Percentiles rank a stretch among this genome's conserved stretches.
These are phyloP conservation scores for Grallaria varia DNA, from an alignment of 2,113 vertebrate genomes.

Conservation along the genomic window DNA sequence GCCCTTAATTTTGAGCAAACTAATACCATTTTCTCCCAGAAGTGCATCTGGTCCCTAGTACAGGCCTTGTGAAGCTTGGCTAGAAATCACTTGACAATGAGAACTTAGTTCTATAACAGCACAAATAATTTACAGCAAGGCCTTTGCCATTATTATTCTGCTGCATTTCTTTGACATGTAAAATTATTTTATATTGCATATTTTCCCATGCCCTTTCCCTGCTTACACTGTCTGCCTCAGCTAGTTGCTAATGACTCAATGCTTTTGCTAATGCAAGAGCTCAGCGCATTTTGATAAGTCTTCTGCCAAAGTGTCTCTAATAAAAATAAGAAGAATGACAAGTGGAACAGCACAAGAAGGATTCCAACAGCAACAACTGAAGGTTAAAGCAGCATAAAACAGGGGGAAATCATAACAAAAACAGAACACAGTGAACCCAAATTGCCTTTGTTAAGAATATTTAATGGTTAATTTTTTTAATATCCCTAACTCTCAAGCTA, in stretches of 20 bases:
- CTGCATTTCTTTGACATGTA: background rate
- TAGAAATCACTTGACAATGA: background rate
- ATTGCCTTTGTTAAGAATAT: slow-evolving; percentile 38
- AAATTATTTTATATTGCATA: slow-evolving; percentile 56
- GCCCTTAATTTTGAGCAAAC: background rate
- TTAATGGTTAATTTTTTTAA: slow-evolving; percentile 46
- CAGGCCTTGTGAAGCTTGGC: background rate
- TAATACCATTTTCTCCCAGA: background rate
- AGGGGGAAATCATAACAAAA: slow-evolving; percentile 54
- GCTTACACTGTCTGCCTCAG: slow-evolving; percentile 41
- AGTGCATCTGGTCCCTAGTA: background rate
- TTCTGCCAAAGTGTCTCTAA: slow-evolving; percentile 54
- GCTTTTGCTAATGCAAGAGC: background rate
- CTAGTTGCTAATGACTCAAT: slow-evolving; percentile 40
- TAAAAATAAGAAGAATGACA: slow-evolving; percentile 66
- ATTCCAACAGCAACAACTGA: slow-evolving; percentile 65
- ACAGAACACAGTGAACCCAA: slow-evolving; percentile 24
- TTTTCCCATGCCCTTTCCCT: slow-evolving; percentile 71
- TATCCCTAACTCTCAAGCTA: background rate
- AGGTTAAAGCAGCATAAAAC: slow-evolving; percentile 64
- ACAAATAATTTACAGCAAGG: background rate
- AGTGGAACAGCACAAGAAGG: slow-evolving; percentile 2
- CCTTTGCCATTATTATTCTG: slow-evolving; percentile 28
- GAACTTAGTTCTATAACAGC: background rate
- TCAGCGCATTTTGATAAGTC: slow-evolving; percentile 68